These are phyloP conservation scores for Invenusta paracnida DNA, from an alignment of 2,888 invertebrate genomes.

Conservation along the genomic window DNA sequence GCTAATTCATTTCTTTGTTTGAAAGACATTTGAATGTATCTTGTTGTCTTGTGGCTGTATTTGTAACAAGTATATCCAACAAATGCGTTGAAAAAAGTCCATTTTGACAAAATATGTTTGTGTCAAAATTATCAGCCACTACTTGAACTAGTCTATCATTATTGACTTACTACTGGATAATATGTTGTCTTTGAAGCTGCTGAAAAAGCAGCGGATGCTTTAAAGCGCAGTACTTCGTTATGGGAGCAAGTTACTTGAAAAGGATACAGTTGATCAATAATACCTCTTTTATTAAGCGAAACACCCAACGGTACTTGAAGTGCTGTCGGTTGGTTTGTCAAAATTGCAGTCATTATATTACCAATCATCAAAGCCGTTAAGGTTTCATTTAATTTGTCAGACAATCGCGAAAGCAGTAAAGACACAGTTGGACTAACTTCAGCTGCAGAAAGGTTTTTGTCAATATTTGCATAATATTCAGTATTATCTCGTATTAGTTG, in stretches of 20 bases:
- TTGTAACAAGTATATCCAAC: conserved; percentile 39
- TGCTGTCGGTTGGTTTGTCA: neutral
- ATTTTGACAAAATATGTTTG: conserved; percentile 45
- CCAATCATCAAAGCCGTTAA: neutral
- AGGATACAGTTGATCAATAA: conserved; percentile 35
- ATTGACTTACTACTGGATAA: conserved; percentile 9
- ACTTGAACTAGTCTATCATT: conserved; percentile 42
- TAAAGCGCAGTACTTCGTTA: conserved; percentile 48
- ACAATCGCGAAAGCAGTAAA: conserved; percentile 15
- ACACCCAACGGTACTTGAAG: neutral
- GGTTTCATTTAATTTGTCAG: conserved; percentile 3
- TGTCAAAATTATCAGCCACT: conserved; percentile 47
- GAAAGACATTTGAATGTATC: neutral
- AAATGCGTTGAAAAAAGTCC: conserved; percentile 44
- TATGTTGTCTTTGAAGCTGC: conserved; percentile 20
- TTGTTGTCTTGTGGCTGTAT: neutral
- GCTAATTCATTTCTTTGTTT: neutral
- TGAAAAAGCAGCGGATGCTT: conserved; percentile 47
- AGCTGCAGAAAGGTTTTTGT: neutral
- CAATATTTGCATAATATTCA: conserved; percentile 11
- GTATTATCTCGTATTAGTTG: neutral
- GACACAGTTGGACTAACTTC: conserved; percentile 22
- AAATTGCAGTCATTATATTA: neutral
- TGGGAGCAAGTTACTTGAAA: conserved; percentile 46
- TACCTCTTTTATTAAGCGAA: neutral